Evolutionary conservation across 2,797 vertebrate genomes (phyloP), one percentile per base, ranked within the genome.

Genomic region (Australoheros facetus): DNA sequence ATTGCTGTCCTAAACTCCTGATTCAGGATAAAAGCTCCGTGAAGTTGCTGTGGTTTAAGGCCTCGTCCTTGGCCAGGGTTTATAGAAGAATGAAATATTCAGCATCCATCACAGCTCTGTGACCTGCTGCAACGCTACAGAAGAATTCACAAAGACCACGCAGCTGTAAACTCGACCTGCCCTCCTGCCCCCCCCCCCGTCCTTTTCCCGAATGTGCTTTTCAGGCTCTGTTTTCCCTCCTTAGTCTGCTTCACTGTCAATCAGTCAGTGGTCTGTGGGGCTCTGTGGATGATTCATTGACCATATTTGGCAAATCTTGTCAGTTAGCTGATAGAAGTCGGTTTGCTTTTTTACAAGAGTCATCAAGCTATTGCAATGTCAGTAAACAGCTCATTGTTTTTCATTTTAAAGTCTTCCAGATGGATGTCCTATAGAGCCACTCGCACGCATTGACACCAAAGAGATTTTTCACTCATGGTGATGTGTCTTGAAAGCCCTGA

Each of bases 1-100:
- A 77, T 59, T 19, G 71, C 73, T 4, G 42, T 3, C 55, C 56
- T 62, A 23, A 73, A 79, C 16, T 78, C 60, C 59, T 28, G 72
- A 80, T 76, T 79, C 23, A 62, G 59, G 64, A 13, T 26, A 8
- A 37, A 7, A 28, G 51, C 51, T 72, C 12, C 0, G 60, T 17
- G 77, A 72, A 32, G 56, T 59, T 3, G 75, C 42, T 3, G 2
- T 11, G 62, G 30, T 85, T 83, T 81, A 73, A 80, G 75, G 62
- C 83, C 57, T 64, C 32, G 83, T 87, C 87, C 89, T 90, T 89
- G 89, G 79, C 54, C 21, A 1, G 34, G 28, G 21, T 78, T 84
- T 84, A 80, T 74, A 60, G 73, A 37, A 59, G 39, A 48, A 90
- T 88, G 64, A 86, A 85, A 87, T 82, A 90, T 92, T 88, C 82